Conservation (phyloP, 2,888 invertebrate species). For the Amiota communis region DNA sequence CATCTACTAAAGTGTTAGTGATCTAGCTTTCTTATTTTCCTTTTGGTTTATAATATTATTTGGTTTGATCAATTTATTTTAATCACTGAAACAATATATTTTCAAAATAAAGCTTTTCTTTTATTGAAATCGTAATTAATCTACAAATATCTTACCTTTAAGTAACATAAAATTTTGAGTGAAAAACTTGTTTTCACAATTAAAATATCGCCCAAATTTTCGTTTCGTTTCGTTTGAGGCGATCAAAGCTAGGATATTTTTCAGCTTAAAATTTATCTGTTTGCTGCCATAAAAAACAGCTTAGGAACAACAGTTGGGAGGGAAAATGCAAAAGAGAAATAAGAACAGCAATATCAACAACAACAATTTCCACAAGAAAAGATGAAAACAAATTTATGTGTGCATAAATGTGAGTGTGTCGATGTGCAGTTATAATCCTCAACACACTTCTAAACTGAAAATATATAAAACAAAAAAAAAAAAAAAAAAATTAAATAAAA, state of each 20-base stretch:
- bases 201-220: no score
- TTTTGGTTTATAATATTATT: no score
- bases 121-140: no score
- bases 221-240: background rate
- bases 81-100: no score
- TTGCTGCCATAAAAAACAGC: constrained; percentile 19
- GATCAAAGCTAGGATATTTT: background rate
- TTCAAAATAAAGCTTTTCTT: no score
- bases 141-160: no score
- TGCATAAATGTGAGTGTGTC: background rate
- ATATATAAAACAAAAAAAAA: constrained; percentile 3
- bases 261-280: constrained; percentile 22
- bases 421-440: constrained; percentile 22
- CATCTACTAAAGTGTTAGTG: no score
- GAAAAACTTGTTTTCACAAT: no score
- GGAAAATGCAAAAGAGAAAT: background rate
- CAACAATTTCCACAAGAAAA: background rate
- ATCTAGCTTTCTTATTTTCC: no score
- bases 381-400: constrained; percentile 1
- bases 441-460: constrained; percentile 27
- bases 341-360: background rate
- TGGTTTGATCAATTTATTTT: no score
- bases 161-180: no score
- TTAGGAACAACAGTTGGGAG: background rate
- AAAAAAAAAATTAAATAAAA: constrained; percentile 42